Evolutionary conservation across 2,797 vertebrate genomes (phyloP).

Genomic region (Dipus sagitta): DNA sequence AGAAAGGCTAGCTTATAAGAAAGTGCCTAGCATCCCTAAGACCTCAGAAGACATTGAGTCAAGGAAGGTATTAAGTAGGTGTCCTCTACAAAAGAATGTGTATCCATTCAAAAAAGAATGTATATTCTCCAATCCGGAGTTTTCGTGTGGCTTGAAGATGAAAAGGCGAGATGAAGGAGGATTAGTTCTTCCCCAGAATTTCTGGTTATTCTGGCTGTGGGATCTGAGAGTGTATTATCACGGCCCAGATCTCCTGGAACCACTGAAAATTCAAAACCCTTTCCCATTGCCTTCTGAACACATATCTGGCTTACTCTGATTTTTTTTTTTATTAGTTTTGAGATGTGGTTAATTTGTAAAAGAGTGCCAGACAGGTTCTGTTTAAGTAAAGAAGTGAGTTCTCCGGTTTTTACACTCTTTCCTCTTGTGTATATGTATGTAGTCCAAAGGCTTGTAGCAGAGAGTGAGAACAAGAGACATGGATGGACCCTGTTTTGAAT

Average conservation of each 20-base stretch:
- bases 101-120: conserved; percentile 25
- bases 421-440: neutral
- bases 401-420: neutral
- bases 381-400: neutral
- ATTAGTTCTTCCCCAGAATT: conserved; percentile 47
- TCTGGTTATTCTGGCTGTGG: conserved; percentile 74
- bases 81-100: conserved; percentile 43
- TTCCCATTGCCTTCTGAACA: neutral
- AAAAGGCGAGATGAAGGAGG: conserved; percentile 45
- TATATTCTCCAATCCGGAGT: neutral
- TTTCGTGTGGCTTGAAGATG: conserved; percentile 52
- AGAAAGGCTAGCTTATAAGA: conserved; percentile 52
- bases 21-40: neutral
- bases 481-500: neutral
- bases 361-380: neutral
- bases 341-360: conserved; percentile 39
- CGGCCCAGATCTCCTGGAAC: conserved; percentile 52
- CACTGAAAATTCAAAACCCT: conserved; percentile 46
- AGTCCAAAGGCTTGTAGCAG: conserved; percentile 8
- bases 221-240: conserved; percentile 58
- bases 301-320: neutral
- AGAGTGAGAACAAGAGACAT: neutral
- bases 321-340: conserved; percentile 34
- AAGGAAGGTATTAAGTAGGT: conserved; percentile 45
- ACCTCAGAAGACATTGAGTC: conserved; percentile 17